Evolutionary conservation across 2,113 vertebrate species (phyloP).

Genomic region (Pantherophis guttatus): DNA sequence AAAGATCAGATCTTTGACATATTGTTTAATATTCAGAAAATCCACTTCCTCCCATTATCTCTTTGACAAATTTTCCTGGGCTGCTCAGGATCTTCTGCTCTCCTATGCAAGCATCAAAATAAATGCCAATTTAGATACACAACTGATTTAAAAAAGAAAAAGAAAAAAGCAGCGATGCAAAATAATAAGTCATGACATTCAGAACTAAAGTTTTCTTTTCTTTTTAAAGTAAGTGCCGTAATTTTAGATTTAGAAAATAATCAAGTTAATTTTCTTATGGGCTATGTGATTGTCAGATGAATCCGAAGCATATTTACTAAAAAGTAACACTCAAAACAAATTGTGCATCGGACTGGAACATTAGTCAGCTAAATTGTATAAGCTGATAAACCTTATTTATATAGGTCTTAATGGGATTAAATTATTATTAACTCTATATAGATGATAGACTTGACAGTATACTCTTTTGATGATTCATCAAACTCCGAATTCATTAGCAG

Average conservation of each 20-base stretch:
- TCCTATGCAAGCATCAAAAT: conserved; percentile 5
- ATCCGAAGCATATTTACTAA: background rate
- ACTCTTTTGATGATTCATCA: background rate
- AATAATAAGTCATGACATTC: background rate
- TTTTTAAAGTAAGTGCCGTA: background rate
- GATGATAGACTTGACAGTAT: background rate
- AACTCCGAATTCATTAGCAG: background rate
- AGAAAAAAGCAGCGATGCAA: background rate
- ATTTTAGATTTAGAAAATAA: background rate
- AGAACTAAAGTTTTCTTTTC: background rate
- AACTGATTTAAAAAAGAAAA: background rate
- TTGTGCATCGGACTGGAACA: background rate
- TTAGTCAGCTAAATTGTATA: background rate
- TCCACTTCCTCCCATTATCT: background rate
- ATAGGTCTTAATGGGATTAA: background rate
- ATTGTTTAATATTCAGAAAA: conserved; percentile 15
- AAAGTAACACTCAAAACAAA: background rate
- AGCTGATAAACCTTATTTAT: background rate
- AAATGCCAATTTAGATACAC: background rate
- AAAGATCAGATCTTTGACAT: conserved; percentile 20
- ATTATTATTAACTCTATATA: background rate
- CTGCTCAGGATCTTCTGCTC: background rate
- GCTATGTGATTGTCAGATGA: background rate
- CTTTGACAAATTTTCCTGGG: conserved; percentile 8
- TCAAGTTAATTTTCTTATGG: background rate